Base-by-base conservation (phyloP, 2,113 vertebrate species). In the Thunnus maccoyii region DNA sequence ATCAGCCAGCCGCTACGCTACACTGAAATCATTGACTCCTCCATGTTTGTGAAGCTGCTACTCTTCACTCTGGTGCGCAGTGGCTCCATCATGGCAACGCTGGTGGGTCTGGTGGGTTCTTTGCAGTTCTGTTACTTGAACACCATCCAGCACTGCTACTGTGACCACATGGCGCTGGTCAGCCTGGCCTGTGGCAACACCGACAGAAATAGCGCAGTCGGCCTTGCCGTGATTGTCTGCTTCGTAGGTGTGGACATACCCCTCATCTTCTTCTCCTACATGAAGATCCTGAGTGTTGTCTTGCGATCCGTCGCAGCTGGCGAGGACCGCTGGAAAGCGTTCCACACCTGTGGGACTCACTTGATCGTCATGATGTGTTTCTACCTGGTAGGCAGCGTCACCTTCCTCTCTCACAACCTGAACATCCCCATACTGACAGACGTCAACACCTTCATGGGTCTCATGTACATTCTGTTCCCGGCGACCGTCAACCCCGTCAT, bases 161-260 rank as follows among this genome's bases (percentile, higher is more conserved):
- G 95, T 10, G 95, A 96, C 81, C 94, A 95, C 91, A 95, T 95
- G 95, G 95, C 94, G 8, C 89, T 95, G 70, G 95, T 95, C n/a
- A 92, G 92, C 69, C 78, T 96, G 73, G 93, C 94, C 0, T 95
- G 95, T 10, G 91, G 47, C 63, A 82, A 60, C 73, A 95, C 89
- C 0, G 60, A 11, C 1, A 81, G 6, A 1, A 95, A 82, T 80
- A 14, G 50, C 0, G 80, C 79, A 1, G 86, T 79, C 0, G 95
- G 95, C 4, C 56, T 95, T 2, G 92, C 88, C 0, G 93, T 96
- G 3, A 95, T 96, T 44, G 18, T 90, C 30, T 95, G 91, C 84
- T 95, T 95, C 15, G 95, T 94, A 14, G 94, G 94, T 1, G 55
- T 94, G 27, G 95, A 96, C 82, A 94, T 94, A 7, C 92, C 93